A percentile compares a stretch with the other conserved stretches of the same genome.
Conservation (phyloP, 2,797 vertebrate genomes). For the Manis crassicaudata region DNA sequence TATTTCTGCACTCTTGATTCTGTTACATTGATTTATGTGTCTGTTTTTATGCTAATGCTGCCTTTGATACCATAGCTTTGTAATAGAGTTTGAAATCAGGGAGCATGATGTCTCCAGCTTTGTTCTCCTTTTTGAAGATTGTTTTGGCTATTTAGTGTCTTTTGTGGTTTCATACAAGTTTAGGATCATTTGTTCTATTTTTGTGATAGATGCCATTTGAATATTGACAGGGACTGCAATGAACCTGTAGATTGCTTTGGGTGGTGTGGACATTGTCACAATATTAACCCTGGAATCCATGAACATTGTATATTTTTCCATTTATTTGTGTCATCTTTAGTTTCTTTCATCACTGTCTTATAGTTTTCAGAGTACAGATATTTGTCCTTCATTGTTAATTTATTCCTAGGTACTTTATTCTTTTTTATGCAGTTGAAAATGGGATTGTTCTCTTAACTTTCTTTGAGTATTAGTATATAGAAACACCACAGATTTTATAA, state of each 20-base stretch:
- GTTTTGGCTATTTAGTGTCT: neutral
- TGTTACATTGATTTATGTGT: neutral
- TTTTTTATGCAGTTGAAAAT: neutral
- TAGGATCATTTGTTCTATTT: neutral
- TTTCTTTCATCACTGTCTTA: neutral
- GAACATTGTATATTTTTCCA: neutral
- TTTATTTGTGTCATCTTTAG: neutral
- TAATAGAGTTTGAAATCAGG: neutral
- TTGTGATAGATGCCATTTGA: neutral
- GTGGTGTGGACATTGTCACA: neutral
- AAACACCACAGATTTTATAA: neutral
- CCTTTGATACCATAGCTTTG: neutral
- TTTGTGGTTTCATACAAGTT: neutral
- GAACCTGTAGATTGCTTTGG: neutral
- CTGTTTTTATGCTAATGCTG: neutral
- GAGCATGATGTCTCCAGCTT: neutral
- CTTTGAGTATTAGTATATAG: neutral
- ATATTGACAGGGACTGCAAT: neutral
- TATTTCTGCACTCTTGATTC: neutral
- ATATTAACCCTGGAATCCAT: neutral
- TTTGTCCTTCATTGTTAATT: neutral
- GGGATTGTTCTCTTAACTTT: neutral
- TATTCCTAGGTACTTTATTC: neutral
- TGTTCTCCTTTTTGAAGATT: neutral
- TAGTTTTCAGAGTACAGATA: neutral